Evolutionary conservation across 2,113 vertebrate genomes (phyloP).

Genomic region (Oncorhynchus clarkii): DNA sequence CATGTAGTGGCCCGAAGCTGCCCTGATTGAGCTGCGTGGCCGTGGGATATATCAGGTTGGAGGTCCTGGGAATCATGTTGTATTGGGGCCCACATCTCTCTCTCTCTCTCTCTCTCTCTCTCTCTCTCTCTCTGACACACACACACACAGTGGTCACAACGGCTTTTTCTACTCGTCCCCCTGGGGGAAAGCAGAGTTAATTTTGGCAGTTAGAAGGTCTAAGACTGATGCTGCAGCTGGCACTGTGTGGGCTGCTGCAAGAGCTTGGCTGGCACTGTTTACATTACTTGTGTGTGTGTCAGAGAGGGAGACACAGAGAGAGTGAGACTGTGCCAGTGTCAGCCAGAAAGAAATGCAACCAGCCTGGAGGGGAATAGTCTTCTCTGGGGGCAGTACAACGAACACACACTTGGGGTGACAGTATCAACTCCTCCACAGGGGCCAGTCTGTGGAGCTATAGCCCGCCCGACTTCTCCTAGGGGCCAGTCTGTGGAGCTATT

Average conservation of each 20-base stretch:
- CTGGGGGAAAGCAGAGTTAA: not conserved
- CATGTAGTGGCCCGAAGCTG: slow-evolving; percentile 47
- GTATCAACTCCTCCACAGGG: not conserved
- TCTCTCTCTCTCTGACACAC: not conserved
- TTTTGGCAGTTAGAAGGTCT: not conserved
- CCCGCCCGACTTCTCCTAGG: no score
- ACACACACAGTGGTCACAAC: not conserved
- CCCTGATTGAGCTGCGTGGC: slow-evolving; percentile 40
- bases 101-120: not conserved
- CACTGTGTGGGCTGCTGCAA: slow-evolving; percentile 3
- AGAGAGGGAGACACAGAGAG: slow-evolving; percentile 13
- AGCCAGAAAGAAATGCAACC: slow-evolving; percentile 14
- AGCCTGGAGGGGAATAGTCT: slow-evolving; percentile 39
- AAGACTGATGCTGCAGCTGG: slow-evolving; percentile 47
- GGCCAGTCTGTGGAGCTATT: no score
- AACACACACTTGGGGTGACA: slow-evolving; percentile 31
- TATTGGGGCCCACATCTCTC: not conserved
- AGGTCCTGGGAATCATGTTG: not conserved
- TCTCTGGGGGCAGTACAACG: slow-evolving; percentile 39
- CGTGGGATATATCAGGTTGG: slow-evolving; percentile 17
- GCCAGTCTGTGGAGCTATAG: no score
- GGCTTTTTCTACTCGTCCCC: not conserved
- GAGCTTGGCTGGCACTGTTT: slow-evolving; percentile 11
- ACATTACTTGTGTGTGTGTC: slow-evolving; percentile 2
- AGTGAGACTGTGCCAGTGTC: not conserved